Evolutionary conservation across 1,140 invertebrate species (phyloP).

Genomic region (Tachypleus tridentatus): DNA sequence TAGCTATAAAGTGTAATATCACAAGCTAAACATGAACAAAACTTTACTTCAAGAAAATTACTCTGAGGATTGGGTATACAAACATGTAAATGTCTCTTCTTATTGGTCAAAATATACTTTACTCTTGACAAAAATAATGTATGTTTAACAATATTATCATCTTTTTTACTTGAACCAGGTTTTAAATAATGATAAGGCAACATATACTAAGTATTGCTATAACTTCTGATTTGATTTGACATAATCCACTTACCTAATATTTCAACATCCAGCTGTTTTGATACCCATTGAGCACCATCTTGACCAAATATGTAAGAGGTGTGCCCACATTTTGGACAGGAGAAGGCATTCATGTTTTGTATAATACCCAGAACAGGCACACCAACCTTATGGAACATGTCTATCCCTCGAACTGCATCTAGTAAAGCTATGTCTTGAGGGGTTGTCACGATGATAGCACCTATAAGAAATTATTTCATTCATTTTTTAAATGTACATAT

Average conservation of each 20-base stretch:
- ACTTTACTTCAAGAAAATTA: too few relatives aligned
- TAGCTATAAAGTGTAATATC: too few relatives aligned
- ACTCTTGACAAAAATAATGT: too few relatives aligned
- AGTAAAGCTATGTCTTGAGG: conserved; percentile 68
- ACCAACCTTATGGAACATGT: conserved; percentile 44
- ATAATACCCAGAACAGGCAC: conserved; percentile 68
- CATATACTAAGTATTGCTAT: not conserved
- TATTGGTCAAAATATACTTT: too few relatives aligned
- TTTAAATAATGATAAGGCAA: conserved; percentile 3
- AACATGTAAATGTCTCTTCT: too few relatives aligned
- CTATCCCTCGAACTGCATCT: conserved; percentile 50
- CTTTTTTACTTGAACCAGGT: conserved; percentile 3
- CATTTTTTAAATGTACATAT: too few relatives aligned
- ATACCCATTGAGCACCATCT: conserved; percentile 24
- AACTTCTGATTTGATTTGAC: not conserved
- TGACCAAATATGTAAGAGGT: conserved; percentile 28
- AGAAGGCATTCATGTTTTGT: conserved; percentile 59
- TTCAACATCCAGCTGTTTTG: conserved; percentile 21
- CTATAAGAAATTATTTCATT: conserved; percentile 29
- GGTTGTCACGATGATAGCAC: conserved; percentile 68
- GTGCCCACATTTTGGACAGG: conserved; percentile 53
- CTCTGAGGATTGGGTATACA: too few relatives aligned
- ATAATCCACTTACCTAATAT: conserved; percentile 15
- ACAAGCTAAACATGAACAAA: too few relatives aligned
- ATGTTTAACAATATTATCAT: conserved; percentile 44